phyloP scores from a whole-genome alignment of 2,797 vertebrate genomes.

The Valencia hispanica region DNA sequence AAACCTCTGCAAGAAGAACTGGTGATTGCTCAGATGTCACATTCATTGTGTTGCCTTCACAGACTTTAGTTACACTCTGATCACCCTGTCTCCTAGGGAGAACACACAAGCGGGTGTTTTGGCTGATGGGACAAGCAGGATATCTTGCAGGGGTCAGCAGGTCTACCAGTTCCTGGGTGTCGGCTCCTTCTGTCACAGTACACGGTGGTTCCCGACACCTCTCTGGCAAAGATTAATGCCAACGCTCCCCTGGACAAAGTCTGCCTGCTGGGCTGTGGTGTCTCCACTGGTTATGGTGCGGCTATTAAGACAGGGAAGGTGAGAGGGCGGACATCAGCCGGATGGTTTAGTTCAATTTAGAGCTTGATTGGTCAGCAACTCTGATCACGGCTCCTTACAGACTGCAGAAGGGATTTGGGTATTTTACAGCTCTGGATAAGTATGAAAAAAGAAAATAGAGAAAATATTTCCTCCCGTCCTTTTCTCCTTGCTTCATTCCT shows the following conservation, averaged over 20 bases:
- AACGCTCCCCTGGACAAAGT: slow-evolving; percentile 90
- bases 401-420: too few relatives aligned
- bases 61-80: neutral
- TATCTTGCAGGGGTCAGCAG: slow-evolving; percentile 86
- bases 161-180: slow-evolving; percentile 93
- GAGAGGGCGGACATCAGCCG: neutral
- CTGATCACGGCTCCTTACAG: neutral
- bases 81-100: slow-evolving; percentile 34
- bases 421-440: too few relatives aligned
- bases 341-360: neutral
- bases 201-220: slow-evolving; percentile 91
- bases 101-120: slow-evolving; percentile 53
- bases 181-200: slow-evolving; percentile 93
- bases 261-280: slow-evolving; percentile 90
- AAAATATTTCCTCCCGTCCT: too few relatives aligned
- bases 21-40: slow-evolving; percentile 72
- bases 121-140: slow-evolving; percentile 67
- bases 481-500: too few relatives aligned
- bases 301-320: slow-evolving; percentile 91
- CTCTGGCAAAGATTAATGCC: slow-evolving; percentile 86
- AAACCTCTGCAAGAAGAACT: slow-evolving; percentile 92
- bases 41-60: neutral
- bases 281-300: slow-evolving; percentile 93
- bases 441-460: neutral
- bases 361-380: neutral